Base-by-base conservation (phyloP, 2,113 vertebrate species). In the Ellobius talpinus region DNA sequence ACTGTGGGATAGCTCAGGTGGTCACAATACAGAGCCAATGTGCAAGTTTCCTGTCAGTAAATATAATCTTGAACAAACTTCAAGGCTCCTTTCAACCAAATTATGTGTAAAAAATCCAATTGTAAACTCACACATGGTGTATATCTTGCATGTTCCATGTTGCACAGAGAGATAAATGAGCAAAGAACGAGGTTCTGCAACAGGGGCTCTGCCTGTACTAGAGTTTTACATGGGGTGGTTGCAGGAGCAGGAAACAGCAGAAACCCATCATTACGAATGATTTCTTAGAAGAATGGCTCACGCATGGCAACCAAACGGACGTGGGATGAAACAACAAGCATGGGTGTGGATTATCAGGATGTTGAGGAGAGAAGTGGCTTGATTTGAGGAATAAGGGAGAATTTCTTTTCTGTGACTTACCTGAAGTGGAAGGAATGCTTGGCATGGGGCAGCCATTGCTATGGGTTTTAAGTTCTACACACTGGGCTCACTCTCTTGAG, bases 331-430 rank as follows among this genome's bases (percentile, higher is more conserved):
- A 90, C 50, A 42, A 70, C 65, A 84, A 65, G 87, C 58, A 6
- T 66, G 47, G 72, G 72, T 92, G 84, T 85, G 76, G n/a, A 68
- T 3, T 92, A 77, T 36, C 72, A 68, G 79, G 87, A 47, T 90
- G 84, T 39, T 85, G 26, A 50, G 81, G 52, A 91, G 52, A 72
- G 72, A 96, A 95, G 87, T 89, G 50, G 66, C 74, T 92, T 94
- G 86, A 86, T 87, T 81, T 85, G 1, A 47, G 66, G 19, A 88
- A 86, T 61, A 63, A 33, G 47, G 47, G 19, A 84, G 17, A 65
- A 24, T 90, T 89, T 91, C 65, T 94, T 95, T 91, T 82, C 61
- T 33, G 58, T 10, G 26, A 63, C 65, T 74, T 42, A 87, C 79
- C 11, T 84, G 87, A 90, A 90, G n/a, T 42, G 33, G 23, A 79